These are phyloP conservation scores for Hyposoter dolosus DNA, from an alignment of 2,888 invertebrate genomes.

Conservation along the genomic window DNA sequence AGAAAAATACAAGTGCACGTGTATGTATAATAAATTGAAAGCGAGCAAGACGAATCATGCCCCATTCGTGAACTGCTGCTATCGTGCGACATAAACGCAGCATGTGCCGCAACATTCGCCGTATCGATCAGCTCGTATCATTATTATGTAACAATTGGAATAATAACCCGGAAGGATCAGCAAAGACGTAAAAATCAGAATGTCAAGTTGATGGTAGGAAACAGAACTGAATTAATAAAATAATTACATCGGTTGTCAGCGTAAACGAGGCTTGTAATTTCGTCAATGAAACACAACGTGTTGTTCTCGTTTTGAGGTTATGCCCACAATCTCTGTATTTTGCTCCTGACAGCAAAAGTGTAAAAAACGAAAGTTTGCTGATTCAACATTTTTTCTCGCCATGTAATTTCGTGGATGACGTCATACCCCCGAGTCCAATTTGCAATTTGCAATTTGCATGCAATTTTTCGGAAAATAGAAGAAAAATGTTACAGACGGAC, in stretches of 20 bases:
- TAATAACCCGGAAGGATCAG: slow-evolving; percentile 26
- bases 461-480: background rate
- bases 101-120: slow-evolving; percentile 37
- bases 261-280: background rate
- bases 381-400: background rate
- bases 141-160: slow-evolving; percentile 61
- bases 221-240: slow-evolving; percentile 21
- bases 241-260: slow-evolving; percentile 15
- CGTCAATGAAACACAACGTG: slow-evolving; percentile 12
- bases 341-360: background rate
- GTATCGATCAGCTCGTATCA: slow-evolving; percentile 35
- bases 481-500: slow-evolving; percentile 65
- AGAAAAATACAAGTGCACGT: background rate
- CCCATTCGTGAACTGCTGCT: slow-evolving; percentile 15
- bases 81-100: background rate
- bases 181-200: slow-evolving; percentile 31
- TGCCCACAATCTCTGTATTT: background rate
- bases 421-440: background rate
- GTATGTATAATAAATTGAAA: background rate
- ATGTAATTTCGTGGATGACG: background rate
- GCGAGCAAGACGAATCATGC: slow-evolving; percentile 26
- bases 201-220: slow-evolving; percentile 51
- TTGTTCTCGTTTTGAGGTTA: slow-evolving; percentile 35
- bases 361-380: background rate
- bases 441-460: too few species aligned